A percentile compares a stretch with the other conserved stretches of the same genome.
Evolutionary conservation across 92 coral and sea anemone species (phyloP).

Genomic region (Pocillopora meandrina): DNA sequence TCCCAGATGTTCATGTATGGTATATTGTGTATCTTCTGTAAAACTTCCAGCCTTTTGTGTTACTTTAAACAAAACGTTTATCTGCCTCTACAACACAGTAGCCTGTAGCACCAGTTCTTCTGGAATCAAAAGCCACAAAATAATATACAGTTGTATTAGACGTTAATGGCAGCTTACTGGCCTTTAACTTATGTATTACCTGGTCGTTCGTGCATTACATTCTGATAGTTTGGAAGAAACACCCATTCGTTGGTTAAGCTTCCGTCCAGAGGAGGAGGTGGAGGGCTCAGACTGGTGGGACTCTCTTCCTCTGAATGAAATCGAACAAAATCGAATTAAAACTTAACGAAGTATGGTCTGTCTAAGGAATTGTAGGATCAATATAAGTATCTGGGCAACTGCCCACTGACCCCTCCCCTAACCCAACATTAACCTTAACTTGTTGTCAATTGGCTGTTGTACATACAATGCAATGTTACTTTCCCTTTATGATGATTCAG

Average conservation of each 20-base stretch:
- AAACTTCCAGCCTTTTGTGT: too few species aligned
- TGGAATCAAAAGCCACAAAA: too few species aligned
- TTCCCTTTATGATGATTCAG: too few species aligned
- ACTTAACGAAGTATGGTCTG: background rate
- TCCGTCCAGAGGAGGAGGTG: slow-evolving; percentile 34
- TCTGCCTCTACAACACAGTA: too few species aligned
- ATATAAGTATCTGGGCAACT: too few species aligned
- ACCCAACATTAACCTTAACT: background rate
- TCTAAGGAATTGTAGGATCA: background rate
- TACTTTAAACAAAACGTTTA: too few species aligned
- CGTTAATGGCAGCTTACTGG: background rate
- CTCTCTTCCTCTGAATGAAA: slow-evolving; percentile 26
- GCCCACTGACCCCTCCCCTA: background rate
- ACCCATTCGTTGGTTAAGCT: slow-evolving; percentile 32
- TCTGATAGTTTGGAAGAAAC: slow-evolving; percentile 13
- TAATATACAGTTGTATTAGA: too few species aligned
- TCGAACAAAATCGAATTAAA: background rate
- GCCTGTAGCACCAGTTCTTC: too few species aligned
- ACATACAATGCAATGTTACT: too few species aligned
- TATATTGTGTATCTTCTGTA: too few species aligned
- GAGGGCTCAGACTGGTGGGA: slow-evolving; percentile 30
- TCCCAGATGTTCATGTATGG: too few species aligned
- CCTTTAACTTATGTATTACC: background rate
- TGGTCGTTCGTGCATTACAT: background rate
- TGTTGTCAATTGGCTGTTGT: background rate